Evolutionary conservation across 2,888 invertebrate species (phyloP), one percentile per base, ranked within the genome.

Genomic region (Chelonus formosanus): DNA sequence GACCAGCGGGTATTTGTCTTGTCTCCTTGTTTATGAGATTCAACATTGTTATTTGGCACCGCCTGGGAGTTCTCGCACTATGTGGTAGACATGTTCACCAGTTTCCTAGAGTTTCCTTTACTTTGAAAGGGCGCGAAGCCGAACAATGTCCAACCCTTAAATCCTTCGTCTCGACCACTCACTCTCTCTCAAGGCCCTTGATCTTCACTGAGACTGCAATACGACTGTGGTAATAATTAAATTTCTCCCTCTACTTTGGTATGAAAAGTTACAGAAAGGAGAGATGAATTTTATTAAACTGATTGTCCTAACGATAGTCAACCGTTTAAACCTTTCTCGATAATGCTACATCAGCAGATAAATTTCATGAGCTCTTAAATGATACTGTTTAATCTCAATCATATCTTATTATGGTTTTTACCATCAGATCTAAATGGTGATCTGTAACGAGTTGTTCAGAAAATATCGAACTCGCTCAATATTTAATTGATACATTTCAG

Each of bases 1-100:
- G 75, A 77, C 79, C 80, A 79, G 75, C 77, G 82, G 80, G 83
- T 84, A 83, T 84, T 84, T 84, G 83, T 84, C 84, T 84, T 84
- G 84, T 83, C 83, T 83, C 81, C 83, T 84, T 84, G 84, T 84
- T 84, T 84, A 84, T 84, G 84, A 83, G 84, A 84, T 84, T 83
- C 83, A 80, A 83, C 84, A 83, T 84, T 84, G 84, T 84, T 84
- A 84, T 84, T 84, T 84, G 84, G 84, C 84, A 83, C 84, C 82
- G 79, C 78, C 79, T 76, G 83, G 79, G 81, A 83, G 83, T 48
- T 73, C 63, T 67, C 69, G 66, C 75, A 76, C 76, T 77, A 76
- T 76, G 78, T 75, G 76, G 70, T 62, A 58, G 65, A 8, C 65
- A 73, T 71, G 65, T 65, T 62, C 62, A 52, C 50, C 55, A 58